These are phyloP conservation scores for Steromphala cineraria DNA, from an alignment of 2,888 invertebrate species.

Conservation along the genomic window DNA sequence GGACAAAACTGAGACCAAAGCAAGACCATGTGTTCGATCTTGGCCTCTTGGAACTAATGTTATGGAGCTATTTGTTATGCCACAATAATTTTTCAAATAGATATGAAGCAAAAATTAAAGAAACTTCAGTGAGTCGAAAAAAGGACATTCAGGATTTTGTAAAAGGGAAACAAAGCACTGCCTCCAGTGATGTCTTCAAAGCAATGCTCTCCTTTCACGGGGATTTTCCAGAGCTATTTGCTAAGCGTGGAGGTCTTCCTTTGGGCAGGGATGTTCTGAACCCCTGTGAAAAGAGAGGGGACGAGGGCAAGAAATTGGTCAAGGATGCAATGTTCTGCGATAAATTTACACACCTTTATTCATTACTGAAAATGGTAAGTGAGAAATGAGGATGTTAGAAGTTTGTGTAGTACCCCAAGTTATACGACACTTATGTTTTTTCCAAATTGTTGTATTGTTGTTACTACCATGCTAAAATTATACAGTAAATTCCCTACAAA, in stretches of 20 bases:
- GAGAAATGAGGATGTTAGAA: neutral
- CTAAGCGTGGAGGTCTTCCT: neutral
- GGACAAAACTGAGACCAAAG: neutral
- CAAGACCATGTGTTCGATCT: constrained; percentile 7
- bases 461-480: too few relatives aligned
- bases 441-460: too few relatives aligned
- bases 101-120: neutral
- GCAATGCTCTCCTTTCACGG: neutral
- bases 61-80: neutral
- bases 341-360: neutral
- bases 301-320: neutral
- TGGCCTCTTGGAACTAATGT: neutral
- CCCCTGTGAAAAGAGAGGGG: neutral
- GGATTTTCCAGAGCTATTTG: neutral
- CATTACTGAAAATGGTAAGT: neutral
- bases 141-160: neutral
- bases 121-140: neutral
- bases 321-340: constrained; percentile 4
- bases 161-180: neutral
- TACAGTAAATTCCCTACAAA: too few relatives aligned
- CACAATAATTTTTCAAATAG: neutral
- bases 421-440: too few relatives aligned
- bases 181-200: neutral
- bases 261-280: neutral
- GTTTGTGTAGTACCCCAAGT: too few relatives aligned